A percentile compares a stretch with the other conserved stretches of the same genome.
Conservation (phyloP, 2,113 vertebrate species). For the Danionella cerebrum region DNA sequence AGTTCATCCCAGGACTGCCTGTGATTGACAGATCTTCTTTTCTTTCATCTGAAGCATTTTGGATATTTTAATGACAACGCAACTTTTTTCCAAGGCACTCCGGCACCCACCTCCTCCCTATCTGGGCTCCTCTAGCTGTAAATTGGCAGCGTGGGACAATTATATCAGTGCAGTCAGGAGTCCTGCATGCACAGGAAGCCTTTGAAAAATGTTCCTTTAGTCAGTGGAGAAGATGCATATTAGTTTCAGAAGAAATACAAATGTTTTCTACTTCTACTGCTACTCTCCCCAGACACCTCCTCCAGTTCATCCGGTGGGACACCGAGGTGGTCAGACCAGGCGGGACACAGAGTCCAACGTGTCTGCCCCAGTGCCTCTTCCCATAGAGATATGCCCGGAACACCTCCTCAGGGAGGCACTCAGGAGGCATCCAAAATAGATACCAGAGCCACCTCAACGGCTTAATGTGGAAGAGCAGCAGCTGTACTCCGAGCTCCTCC, state of each 20-base stretch:
- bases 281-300: no score
- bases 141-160: constrained; percentile 57
- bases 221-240: constrained; percentile 37
- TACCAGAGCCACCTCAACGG: no score
- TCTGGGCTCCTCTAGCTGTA: constrained; percentile 47
- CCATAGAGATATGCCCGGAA: no score
- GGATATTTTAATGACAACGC: constrained; percentile 58
- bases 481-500: no score
- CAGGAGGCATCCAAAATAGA: no score
- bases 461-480: no score
- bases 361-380: no score
- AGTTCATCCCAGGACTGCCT: constrained; percentile 46
- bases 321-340: no score
- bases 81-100: constrained; percentile 48
- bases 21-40: constrained; percentile 45
- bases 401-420: no score
- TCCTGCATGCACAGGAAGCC: constrained; percentile 51
- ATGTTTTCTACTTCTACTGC: no score
- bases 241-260: constrained; percentile 33
- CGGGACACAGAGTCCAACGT: no score
- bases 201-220: constrained; percentile 57
- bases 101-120: constrained; percentile 27
- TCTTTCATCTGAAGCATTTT: constrained; percentile 55
- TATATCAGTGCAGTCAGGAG: constrained; percentile 48
- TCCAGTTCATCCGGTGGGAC: no score